Conservation (phyloP, 2,113 vertebrate genomes). For the Takifugu bimaculatus region DNA sequence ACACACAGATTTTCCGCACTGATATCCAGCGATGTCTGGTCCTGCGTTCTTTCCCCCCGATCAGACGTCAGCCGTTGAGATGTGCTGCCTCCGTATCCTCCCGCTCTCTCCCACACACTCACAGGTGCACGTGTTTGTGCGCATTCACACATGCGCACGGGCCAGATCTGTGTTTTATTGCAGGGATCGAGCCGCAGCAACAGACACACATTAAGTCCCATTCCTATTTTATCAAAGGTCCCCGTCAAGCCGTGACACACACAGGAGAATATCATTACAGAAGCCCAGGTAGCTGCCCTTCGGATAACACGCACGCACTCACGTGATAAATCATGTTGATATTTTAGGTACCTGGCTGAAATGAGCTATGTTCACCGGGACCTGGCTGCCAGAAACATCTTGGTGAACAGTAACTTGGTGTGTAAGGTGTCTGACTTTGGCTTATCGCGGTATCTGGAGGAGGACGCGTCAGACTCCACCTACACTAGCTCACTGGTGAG, state of each 20-base stretch:
- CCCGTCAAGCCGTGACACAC: not conserved
- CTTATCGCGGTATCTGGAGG: conserved; percentile 93
- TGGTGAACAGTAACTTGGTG: conserved; percentile 94
- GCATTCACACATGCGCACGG: not conserved
- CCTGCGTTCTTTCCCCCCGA: not conserved
- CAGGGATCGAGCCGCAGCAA: conserved; percentile 20
- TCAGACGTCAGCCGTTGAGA: conserved; percentile 14
- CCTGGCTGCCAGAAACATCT: conserved; percentile 93
- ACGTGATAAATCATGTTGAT: conserved; percentile 36
- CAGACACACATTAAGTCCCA: conserved; percentile 44
- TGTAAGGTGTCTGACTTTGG: conserved; percentile 98
- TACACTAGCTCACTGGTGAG: conserved; percentile 85
- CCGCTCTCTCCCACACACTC: not conserved
- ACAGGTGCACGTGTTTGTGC: conserved; percentile 1
- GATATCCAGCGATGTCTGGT: conserved; percentile 5
- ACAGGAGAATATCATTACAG: conserved; percentile 43
- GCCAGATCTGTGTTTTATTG: conserved; percentile 34
- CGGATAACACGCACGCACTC: conserved; percentile 39
- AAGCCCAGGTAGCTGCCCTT: conserved; percentile 20
- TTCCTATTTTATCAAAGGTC: conserved; percentile 36
- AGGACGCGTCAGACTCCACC: conserved; percentile 91
- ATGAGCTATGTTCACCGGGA: conserved; percentile 98
- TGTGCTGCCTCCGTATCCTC: conserved; percentile 1
- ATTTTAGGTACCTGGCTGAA: conserved; percentile 84
- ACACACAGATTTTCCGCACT: conserved; percentile 5